Base-by-base conservation (phyloP, 2,888 invertebrate species). In the Labia minor region DNA sequence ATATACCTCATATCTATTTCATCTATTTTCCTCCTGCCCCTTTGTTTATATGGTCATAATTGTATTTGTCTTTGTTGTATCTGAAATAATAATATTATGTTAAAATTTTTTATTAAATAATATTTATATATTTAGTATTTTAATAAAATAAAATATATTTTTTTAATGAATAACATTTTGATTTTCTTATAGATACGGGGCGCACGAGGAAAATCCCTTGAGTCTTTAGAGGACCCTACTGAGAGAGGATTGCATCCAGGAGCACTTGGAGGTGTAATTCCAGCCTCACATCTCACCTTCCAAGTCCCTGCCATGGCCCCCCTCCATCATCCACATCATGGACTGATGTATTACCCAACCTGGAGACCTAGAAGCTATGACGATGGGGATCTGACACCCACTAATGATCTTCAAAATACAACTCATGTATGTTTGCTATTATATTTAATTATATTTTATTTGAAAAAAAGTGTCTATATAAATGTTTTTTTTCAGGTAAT, bases 351-450 rank as follows among this genome's bases (percentile, higher is more conserved):
- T 49, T 49, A 49, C n/a, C 49, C 49, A 3, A 49, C 49, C 16
- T 89, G 87, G 88, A 83, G 87, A 74, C 78, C 81, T 68, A 82
- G 90, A 72, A 88, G 89, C 70, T 91, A 90, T 76, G 92, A 93
- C 76, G 93, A 93, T 75, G 93, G 93, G 18, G 93, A 94, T 77
- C 88, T 93, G 70, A 93, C 93, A 33, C 89, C 90, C 14, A 93
- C 93, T 63, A 93, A 93, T 75, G 92, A 93, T 77, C 49, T 66
- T 63, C 16, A 61, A 49, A 26, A 62, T 65, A 49, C 66, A 66
- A 62, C 37, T 20, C 21, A 37, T 66, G 26, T 21, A 63, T 11
- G 37, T 63, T 49, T 11, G 49, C 16, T 16, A 49, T n/a, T n/a
- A 49, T n/a, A 49, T 49, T n/a, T 8, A 49, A 37, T 11, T 26